phyloP scores from a whole-genome alignment of 2,113 vertebrate species.

The Bothrops jararaca region DNA sequence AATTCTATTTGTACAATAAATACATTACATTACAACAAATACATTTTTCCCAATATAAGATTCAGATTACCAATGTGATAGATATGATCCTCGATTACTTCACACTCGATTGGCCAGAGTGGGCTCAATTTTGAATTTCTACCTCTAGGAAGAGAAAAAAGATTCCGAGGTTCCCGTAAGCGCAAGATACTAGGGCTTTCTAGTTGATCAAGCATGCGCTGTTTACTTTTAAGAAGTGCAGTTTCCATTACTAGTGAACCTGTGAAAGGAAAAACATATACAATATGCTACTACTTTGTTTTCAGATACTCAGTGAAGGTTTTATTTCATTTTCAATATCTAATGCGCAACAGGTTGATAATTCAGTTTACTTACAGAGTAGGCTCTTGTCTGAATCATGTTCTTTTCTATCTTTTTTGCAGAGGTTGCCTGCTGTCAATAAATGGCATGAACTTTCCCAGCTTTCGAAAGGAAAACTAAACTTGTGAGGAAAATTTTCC shows the following conservation, averaged over 20 bases:
- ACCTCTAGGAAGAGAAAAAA: constrained; percentile 66
- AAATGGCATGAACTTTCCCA: constrained; percentile 14
- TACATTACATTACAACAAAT: neutral
- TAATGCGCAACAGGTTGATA: constrained; percentile 66
- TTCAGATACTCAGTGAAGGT: neutral
- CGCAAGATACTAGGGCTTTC: constrained; percentile 57
- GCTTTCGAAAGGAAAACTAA: accelerated
- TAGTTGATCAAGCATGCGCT: constrained; percentile 67
- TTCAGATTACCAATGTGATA: constrained; percentile 66
- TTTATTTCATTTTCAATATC: neutral
- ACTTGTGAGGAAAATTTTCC: accelerated
- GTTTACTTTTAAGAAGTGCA: constrained; percentile 65
- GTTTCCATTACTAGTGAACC: constrained; percentile 57
- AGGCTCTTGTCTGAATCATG: constrained; percentile 7
- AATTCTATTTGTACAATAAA: neutral
- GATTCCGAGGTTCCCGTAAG: constrained; percentile 71
- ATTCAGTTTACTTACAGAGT: constrained; percentile 49
- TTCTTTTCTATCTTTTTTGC: constrained; percentile 50
- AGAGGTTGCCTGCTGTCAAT: constrained; percentile 28
- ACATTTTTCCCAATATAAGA: accelerated
- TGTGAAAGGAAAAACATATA: constrained; percentile 45
- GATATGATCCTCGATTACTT: constrained; percentile 78
- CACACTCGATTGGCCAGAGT: constrained; percentile 85
- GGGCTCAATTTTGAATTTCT: constrained; percentile 60
- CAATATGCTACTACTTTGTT: neutral